Conservation (phyloP, 2,888 invertebrate genomes). For the Apodemia mormo region DNA sequence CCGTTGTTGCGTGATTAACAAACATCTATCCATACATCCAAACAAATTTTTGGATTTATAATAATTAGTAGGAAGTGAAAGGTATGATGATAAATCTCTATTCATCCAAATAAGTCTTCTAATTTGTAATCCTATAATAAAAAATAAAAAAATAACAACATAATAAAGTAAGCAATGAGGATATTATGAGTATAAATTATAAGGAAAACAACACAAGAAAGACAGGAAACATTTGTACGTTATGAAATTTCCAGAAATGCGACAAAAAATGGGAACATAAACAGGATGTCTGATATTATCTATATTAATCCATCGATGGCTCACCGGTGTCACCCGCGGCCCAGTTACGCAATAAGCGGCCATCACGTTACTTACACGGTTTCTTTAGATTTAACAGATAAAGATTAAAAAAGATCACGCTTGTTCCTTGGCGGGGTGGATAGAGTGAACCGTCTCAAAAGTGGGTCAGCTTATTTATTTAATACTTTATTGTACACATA, state of each 20-base stretch:
- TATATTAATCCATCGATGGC: constrained; percentile 3
- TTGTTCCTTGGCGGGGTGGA: too few species aligned
- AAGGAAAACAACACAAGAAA: neutral
- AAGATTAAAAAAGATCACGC: too few species aligned
- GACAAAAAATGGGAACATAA: constrained; percentile 3
- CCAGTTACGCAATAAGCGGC: neutral
- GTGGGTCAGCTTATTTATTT: too few species aligned
- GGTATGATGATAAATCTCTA: too few species aligned
- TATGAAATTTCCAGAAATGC: neutral
- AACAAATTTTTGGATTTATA: too few species aligned
- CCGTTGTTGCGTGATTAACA: too few species aligned
- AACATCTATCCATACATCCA: too few species aligned
- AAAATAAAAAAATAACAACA: neutral
- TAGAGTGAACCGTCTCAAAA: too few species aligned
- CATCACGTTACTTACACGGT: neutral
- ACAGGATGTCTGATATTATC: constrained; percentile 5
- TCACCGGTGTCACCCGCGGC: neutral
- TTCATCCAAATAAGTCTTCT: too few species aligned
- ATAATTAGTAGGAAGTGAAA: too few species aligned
- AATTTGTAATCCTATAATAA: too few species aligned
- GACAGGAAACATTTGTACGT: constrained; percentile 5
- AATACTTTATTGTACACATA: too few species aligned
- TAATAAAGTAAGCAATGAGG: neutral
- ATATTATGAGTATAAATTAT: neutral
- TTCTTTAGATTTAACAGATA: neutral